Evolutionary conservation across 2,888 invertebrate species (phyloP), one percentile per base, ranked within the genome.

Genomic region (Oligia latruncula): DNA sequence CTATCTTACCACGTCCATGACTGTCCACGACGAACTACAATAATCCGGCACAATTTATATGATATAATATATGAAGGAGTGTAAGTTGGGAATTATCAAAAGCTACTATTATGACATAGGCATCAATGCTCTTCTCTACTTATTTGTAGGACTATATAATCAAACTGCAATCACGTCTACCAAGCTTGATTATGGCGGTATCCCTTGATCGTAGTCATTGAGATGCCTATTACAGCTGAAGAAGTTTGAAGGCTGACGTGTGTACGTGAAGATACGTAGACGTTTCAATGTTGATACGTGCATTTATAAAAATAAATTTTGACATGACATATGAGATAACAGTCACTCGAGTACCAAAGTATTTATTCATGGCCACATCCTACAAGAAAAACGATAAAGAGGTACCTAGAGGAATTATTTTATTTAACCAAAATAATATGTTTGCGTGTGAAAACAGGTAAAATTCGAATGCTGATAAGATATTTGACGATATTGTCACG

Each of bases 381-480:
- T 64, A 46, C 23, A 8, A 49, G 58, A 49, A 66, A 65, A 49
- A 0, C 2, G 80, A 79, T 79, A 79, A 65, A 49, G 0, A 1
- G 29, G 15, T 20, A n/a, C n/a, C n/a, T n/a, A 35, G 17, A 58
- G 1, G 29, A 29, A 29, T 29, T 1, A 29, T 29, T 29, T 29
- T 29, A 29, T 29, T 29, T 29, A 29, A 29, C 29, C 29, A 29
- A 29, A 29, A 1, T 29, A 29, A 29, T 29, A 29, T 60, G 29
- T 73, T 79, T 64, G 29, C 29, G 79, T 58, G 4, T 29, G 72
- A 29, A 80, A 80, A 49, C 55, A 65, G 40, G 80, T 40, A 66
- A 80, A 74, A 46, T 65, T n/a, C 29, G 17, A 29, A 60, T 60
- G 6, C 15, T 74, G 81, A 66, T 79, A 79, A 73, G 58, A 40